A percentile compares a stretch with the other conserved stretches of the same genome.
These are phyloP conservation scores for Melospiza georgiana DNA, from an alignment of 2,113 vertebrate species.

Conservation along the genomic window DNA sequence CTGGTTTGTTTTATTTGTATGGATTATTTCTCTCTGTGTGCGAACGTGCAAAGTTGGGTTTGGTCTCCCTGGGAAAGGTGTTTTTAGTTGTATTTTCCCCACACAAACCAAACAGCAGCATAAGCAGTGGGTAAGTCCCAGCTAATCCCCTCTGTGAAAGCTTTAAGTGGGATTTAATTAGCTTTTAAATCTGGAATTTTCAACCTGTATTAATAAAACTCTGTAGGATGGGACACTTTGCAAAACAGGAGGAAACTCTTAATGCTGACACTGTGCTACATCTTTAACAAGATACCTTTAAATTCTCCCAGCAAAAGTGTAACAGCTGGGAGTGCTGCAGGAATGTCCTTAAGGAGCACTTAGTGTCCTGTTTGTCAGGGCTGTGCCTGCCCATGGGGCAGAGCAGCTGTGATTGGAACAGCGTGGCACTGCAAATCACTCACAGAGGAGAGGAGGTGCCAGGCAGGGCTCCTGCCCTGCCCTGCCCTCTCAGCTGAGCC, in stretches of 20 bases:
- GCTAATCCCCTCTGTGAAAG: not conserved
- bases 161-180: not conserved
- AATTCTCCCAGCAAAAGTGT: not conserved
- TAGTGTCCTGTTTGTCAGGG: not conserved
- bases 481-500: not conserved
- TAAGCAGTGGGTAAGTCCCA: not conserved
- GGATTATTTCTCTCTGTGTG: not conserved
- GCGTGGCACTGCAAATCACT: not conserved
- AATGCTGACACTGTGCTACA: not conserved
- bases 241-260: not conserved
- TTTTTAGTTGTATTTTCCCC: not conserved
- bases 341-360: not conserved
- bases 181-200: not conserved
- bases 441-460: not conserved
- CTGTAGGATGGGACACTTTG: not conserved
- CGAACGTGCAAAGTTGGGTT: not conserved
- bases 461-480: not conserved
- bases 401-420: not conserved
- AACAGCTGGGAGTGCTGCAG: conserved; percentile 18
- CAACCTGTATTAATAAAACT: not conserved
- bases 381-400: not conserved
- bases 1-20: not conserved
- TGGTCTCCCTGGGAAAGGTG: not conserved
- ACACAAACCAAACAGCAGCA: not conserved
- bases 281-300: conserved; percentile 11